A percentile compares a stretch with the other conserved stretches of the same genome.
phyloP scores from a whole-genome alignment of 1,140 invertebrate species.

The Calliopsis andreniformis region DNA sequence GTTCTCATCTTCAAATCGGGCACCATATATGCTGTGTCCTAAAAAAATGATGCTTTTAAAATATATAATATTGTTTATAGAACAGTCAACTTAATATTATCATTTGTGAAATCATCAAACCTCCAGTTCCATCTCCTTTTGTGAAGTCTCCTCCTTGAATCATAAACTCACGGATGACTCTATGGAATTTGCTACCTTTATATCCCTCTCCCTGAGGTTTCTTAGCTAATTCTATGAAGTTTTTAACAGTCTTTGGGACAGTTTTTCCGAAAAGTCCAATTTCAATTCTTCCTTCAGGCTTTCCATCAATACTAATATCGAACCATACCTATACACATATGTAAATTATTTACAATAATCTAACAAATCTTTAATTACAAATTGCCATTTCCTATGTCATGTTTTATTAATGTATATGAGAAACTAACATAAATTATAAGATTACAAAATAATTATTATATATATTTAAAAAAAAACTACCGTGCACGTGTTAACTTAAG shows the following conservation, averaged over 20 bases:
- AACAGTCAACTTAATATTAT: not conserved
- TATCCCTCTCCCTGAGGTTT: conserved; percentile 91
- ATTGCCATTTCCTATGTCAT: not conserved
- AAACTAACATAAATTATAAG: too few species aligned
- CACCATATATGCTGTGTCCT: conserved; percentile 96
- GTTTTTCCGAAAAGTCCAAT: conserved; percentile 98
- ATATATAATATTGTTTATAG: conserved; percentile 19
- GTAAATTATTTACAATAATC: not conserved
- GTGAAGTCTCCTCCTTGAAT: conserved; percentile 97
- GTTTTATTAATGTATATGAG: too few species aligned
- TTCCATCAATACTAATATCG: conserved; percentile 93
- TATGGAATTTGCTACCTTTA: conserved; percentile 95
- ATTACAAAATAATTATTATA: too few species aligned
- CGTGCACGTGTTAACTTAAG: not conserved
- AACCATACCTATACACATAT: conserved; percentile 91
- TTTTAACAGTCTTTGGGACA: conserved; percentile 96
- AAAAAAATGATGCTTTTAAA: too few species aligned
- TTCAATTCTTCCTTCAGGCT: conserved; percentile 89
- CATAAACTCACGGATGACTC: conserved; percentile 97
- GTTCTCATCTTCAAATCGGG: conserved; percentile 97
- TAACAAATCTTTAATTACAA: not conserved
- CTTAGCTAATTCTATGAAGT: conserved; percentile 93
- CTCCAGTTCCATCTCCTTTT: conserved; percentile 95
- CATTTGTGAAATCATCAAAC: conserved; percentile 75
- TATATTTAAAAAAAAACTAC: not conserved